phyloP scores from a whole-genome alignment of 2,888 invertebrate genomes.

The Melolontha melolontha region DNA sequence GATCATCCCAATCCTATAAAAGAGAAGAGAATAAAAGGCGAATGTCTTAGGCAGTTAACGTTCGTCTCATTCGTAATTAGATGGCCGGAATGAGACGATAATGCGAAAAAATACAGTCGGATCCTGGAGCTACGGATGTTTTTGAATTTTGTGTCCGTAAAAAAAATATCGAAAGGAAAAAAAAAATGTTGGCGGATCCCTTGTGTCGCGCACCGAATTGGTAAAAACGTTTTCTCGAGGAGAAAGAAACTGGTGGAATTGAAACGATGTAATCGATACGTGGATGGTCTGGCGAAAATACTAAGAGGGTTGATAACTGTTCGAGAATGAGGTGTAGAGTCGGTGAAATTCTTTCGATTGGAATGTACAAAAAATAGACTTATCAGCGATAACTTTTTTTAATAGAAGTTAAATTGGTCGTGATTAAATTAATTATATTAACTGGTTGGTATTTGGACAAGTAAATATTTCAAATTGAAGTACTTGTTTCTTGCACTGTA shows the following conservation, averaged over 20 bases:
- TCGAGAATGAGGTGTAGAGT: conserved; percentile 35
- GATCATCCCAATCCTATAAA: not conserved
- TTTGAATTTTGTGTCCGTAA: conserved; percentile 19
- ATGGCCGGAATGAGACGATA: conserved; percentile 32
- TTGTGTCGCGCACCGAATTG: conserved; percentile 30
- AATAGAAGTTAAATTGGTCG: too few species aligned
- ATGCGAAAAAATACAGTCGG: conserved; percentile 19
- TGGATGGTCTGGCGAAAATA: conserved; percentile 12
- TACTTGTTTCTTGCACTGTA: too few species aligned
- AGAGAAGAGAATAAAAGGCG: not conserved
- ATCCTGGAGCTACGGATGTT: conserved; percentile 19
- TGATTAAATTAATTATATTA: too few species aligned
- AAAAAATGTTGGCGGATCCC: conserved; percentile 23
- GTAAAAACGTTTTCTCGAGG: conserved; percentile 31
- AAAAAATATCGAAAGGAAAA: conserved; percentile 13
- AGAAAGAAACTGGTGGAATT: conserved; percentile 35
- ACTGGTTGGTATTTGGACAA: too few species aligned
- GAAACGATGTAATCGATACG: conserved; percentile 36
- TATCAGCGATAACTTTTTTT: conserved; percentile 26
- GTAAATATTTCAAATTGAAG: too few species aligned
- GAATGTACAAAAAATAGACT: conserved; percentile 35
- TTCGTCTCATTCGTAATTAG: conserved; percentile 36
- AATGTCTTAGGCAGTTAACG: conserved; percentile 28
- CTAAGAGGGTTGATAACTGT: conserved; percentile 29
- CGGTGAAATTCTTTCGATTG: conserved; percentile 35